phyloP scores from a whole-genome alignment of 2,113 vertebrate genomes.

The Coptodon rendalli region DNA sequence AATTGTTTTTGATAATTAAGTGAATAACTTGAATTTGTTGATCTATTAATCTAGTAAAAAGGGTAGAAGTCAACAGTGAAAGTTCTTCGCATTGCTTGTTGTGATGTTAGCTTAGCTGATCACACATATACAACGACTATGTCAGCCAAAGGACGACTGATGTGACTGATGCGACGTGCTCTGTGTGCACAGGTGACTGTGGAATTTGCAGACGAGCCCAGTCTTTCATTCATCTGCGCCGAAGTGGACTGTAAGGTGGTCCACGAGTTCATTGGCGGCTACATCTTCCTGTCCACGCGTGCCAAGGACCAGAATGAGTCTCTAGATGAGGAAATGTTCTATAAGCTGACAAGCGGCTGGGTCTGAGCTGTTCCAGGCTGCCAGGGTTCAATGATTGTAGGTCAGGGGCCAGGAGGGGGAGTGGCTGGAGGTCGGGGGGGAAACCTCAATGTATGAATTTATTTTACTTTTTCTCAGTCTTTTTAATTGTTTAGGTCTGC shows the following conservation, averaged over 20 bases:
- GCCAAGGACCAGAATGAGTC: constrained; percentile 99
- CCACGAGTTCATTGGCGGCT: constrained; percentile 97
- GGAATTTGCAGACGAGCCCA: constrained; percentile 93
- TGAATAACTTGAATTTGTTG: not conserved
- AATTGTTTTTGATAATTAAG: not conserved
- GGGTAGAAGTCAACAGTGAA: not conserved
- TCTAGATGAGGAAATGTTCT: constrained; percentile 99
- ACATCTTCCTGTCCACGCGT: constrained; percentile 95
- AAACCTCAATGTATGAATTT: constrained; percentile 7
- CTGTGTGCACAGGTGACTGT: constrained; percentile 82
- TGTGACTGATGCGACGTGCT: not conserved
- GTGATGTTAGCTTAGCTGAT: not conserved
- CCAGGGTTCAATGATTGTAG: not conserved
- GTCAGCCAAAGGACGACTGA: not conserved
- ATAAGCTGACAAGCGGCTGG: constrained; percentile 99
- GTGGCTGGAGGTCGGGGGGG: not conserved
- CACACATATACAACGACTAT: not conserved
- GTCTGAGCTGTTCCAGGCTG: constrained; percentile 72
- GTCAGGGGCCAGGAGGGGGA: constrained; percentile 13
- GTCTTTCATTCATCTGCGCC: constrained; percentile 89
- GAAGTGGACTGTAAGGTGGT: constrained; percentile 98
- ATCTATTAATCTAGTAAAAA: no score
- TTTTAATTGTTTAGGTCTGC: constrained; percentile 41
- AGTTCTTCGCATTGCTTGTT: not conserved
- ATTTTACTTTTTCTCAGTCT: constrained; percentile 36